Base-by-base conservation (phyloP, 2,113 vertebrate genomes). In the Sclerurus mexicanus region DNA sequence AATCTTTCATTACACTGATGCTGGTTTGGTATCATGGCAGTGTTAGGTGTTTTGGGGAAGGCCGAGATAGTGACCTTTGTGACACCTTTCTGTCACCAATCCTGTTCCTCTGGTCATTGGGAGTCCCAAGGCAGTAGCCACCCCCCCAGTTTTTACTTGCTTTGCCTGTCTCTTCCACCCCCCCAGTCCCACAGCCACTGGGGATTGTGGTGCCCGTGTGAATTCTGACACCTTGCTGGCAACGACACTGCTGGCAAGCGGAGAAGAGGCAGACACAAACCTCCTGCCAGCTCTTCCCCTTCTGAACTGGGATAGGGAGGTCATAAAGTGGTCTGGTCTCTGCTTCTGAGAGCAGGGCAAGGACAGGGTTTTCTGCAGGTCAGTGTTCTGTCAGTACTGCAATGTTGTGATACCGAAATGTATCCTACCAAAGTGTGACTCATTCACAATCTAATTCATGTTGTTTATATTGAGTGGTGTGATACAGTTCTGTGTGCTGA, bases 181-280 rank as follows among this genome's bases (percentile, higher is more conserved):
- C 14, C 3, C 4, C 2, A 2, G 69, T 66, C 42, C 40, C 39
- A 1, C 17, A 81, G 64, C 33, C 0, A 2, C 46, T 56, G 35
- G 31, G 79, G 49, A 21, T 83, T 0, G 1, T 53, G 79, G 49
- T 83, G 72, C 39, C 21, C 0, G 1, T 23, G 52, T 77, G 75
- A 90, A 53, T 93, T 86, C 42, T 46, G 83, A 47, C 35, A 24
- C 72, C 35, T 90, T 44, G 39, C 44, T 90, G 85, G 66, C 7
- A 9, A 40, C 44, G 60, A 56, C 31, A 2, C 46, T 12, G 7
- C 44, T 60, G 68, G 67, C 31, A 30, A n/a, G 68, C 0, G 0
- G 50, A 23, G 56, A 21, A 24, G 87, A 39, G 47, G 20, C 16
- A 37, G 52, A 42, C 30, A 10, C 56, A 25, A 50, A 59, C 20